phyloP scores from a whole-genome alignment of 2,888 invertebrate species.

The Ectobius pallidus region DNA sequence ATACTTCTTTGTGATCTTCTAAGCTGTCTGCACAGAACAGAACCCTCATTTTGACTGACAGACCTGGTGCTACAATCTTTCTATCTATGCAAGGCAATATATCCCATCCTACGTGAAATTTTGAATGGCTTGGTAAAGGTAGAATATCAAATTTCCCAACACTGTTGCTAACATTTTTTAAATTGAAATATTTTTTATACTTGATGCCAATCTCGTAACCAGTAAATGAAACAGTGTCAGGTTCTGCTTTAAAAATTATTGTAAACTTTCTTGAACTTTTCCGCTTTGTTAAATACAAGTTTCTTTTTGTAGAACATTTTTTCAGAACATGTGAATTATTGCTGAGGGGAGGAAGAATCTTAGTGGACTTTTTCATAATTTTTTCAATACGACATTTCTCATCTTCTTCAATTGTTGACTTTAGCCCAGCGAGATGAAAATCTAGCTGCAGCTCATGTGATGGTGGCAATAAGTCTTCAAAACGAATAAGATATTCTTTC shows the following conservation, averaged over 20 bases:
- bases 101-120: background rate
- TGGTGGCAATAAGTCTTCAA: background rate
- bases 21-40: background rate
- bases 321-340: no score
- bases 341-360: background rate
- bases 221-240: background rate
- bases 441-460: background rate
- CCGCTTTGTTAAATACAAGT: background rate
- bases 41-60: background rate
- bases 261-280: background rate
- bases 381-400: background rate
- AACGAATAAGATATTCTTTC: background rate
- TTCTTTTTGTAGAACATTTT: background rate
- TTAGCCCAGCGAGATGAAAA: background rate
- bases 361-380: background rate
- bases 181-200: background rate
- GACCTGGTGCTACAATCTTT: slow-evolving; percentile 2
- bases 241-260: background rate
- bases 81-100: background rate
- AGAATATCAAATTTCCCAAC: background rate
- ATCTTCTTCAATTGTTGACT: background rate
- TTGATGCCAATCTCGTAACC: background rate
- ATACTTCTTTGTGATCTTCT: background rate
- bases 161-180: slow-evolving; percentile 5
- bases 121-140: background rate